These are phyloP conservation scores for Vulpes lagopus DNA, from an alignment of 2,113 vertebrate species.

Conservation along the genomic window DNA sequence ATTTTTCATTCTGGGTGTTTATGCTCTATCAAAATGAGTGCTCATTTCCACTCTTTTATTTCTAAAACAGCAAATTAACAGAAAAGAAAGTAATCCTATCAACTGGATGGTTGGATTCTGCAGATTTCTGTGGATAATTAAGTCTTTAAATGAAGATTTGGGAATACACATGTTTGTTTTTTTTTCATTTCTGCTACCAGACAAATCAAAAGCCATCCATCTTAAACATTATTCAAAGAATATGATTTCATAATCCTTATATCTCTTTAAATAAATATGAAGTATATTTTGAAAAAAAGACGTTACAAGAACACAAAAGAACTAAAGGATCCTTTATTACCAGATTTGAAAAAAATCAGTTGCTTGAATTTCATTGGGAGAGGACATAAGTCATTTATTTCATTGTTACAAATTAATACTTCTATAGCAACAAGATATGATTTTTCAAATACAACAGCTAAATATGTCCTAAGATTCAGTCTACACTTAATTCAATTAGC, in stretches of 20 bases:
- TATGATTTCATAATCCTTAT: constrained; percentile 1
- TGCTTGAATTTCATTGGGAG: constrained; percentile 57
- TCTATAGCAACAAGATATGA: background rate
- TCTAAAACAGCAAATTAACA: constrained; percentile 52
- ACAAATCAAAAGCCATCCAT: constrained; percentile 56
- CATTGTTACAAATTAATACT: background rate
- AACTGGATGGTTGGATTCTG: constrained; percentile 52
- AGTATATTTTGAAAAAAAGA: constrained; percentile 49
- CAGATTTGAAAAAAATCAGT: background rate
- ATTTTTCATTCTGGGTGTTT: background rate
- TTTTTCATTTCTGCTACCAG: background rate
- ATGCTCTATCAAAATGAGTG: background rate
- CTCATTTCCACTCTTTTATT: background rate
- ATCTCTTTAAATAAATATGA: constrained; percentile 25
- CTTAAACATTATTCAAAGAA: constrained; percentile 37
- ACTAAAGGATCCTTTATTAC: background rate
- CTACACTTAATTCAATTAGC: background rate
- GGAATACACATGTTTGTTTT: background rate
- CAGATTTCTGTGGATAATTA: constrained; percentile 59
- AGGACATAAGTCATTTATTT: background rate
- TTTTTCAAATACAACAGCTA: constrained; percentile 33
- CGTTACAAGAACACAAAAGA: constrained; percentile 5
- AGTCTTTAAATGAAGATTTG: constrained; percentile 69
- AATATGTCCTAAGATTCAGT: constrained; percentile 10
- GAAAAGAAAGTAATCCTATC: constrained; percentile 51